phyloP scores from a whole-genome alignment of 2,113 vertebrate genomes.

The Pachycephala philippinensis region DNA sequence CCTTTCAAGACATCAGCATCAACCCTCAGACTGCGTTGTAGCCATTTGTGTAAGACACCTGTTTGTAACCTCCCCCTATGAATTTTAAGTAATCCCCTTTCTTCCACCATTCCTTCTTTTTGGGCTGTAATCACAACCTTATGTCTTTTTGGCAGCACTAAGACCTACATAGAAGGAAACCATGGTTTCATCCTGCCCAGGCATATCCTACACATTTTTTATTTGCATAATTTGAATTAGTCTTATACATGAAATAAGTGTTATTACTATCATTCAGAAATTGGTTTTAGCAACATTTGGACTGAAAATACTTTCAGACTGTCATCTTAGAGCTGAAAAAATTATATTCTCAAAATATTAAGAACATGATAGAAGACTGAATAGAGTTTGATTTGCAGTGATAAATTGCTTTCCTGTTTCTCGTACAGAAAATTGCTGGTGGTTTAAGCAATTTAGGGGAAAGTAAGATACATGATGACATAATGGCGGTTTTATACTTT shows the following conservation, averaged over 20 bases:
- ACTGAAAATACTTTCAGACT: background rate
- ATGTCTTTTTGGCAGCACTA: background rate
- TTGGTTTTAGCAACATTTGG: background rate
- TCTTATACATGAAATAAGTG: background rate
- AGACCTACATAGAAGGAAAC: background rate
- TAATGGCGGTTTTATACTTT: background rate
- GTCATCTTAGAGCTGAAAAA: background rate
- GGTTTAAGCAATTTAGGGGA: background rate
- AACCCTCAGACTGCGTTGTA: background rate
- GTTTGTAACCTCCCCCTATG: accelerated
- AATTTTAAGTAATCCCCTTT: background rate
- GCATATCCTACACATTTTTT: background rate
- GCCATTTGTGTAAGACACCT: background rate
- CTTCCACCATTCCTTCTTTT: background rate
- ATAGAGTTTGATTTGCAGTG: background rate
- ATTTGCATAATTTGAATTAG: background rate
- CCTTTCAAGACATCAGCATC: background rate
- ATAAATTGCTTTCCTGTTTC: background rate
- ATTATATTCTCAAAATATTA: background rate
- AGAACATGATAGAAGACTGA: background rate
- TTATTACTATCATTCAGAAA: background rate
- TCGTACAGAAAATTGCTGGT: background rate
- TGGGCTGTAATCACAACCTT: background rate
- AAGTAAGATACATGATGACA: background rate
- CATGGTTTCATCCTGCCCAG: background rate